A percentile compares a stretch with the other conserved stretches of the same genome.
These are phyloP conservation scores for Fissipunctia ypsillon DNA, from an alignment of 2,888 invertebrate genomes.

Conservation along the genomic window DNA sequence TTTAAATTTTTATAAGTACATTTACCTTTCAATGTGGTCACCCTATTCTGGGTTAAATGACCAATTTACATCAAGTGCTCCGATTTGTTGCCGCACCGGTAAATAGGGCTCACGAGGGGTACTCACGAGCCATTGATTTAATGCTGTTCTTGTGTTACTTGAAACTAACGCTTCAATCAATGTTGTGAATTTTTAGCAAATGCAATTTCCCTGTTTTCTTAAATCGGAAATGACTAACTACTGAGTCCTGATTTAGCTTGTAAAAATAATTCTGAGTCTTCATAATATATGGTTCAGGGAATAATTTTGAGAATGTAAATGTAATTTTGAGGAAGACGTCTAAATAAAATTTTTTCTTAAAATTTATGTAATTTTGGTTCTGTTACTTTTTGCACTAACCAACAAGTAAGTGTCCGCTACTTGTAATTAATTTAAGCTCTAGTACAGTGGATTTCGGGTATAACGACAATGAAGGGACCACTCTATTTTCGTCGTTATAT, in stretches of 20 bases:
- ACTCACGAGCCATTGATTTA: constrained; percentile 17
- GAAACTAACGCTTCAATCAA: background rate
- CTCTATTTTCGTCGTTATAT: too few species aligned
- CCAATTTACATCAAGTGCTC: constrained; percentile 62
- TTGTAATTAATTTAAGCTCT: background rate
- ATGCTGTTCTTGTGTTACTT: background rate
- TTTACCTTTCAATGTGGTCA: constrained; percentile 60
- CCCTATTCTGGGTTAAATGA: constrained; percentile 66
- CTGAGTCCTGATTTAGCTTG: too few species aligned
- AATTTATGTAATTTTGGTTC: background rate
- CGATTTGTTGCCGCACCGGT: constrained; percentile 33
- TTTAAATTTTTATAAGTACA: constrained; percentile 61
- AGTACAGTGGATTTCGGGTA: too few species aligned
- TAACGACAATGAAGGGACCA: too few species aligned
- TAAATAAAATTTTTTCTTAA: background rate
- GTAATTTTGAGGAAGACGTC: background rate
- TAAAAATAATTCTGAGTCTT: too few species aligned
- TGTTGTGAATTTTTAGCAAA: too few species aligned
- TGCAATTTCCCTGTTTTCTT: too few species aligned
- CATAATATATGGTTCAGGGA: too few species aligned
- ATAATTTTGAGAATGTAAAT: background rate
- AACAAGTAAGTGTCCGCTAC: background rate
- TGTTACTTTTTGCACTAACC: background rate
- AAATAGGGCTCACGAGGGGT: constrained; percentile 31
- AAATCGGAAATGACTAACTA: too few species aligned